These are phyloP conservation scores for chimpanzee (Pan troglodytes) DNA, from an alignment of 2,113 vertebrate genomes.

Conservation along the genomic window DNA sequence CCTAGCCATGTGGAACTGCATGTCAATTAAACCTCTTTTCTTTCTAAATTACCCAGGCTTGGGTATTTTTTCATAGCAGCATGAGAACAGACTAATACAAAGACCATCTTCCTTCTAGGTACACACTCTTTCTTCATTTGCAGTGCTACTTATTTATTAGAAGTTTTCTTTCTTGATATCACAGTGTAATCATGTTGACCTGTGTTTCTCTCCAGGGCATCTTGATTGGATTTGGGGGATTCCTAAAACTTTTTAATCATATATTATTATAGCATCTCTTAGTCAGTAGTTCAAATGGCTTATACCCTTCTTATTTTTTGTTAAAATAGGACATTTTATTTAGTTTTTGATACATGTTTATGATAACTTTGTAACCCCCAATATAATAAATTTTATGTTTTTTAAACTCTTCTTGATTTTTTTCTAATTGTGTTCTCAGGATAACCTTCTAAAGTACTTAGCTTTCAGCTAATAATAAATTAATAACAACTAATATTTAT, in stretches of 20 bases:
- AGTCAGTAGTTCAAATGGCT: neutral
- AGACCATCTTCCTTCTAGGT: neutral
- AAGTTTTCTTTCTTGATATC: conserved; percentile 24
- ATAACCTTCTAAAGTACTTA: conserved; percentile 5
- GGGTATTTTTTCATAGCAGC: no score
- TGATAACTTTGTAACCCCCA: neutral
- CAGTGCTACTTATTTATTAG: neutral
- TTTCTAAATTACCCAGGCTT: no score
- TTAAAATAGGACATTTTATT: neutral
- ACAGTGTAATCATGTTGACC: neutral
- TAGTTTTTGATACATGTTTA: neutral
- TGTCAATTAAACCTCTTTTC: no score
- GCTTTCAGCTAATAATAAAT: neutral
- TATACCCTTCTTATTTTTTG: neutral
- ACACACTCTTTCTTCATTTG: neutral
- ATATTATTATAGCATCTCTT: neutral
- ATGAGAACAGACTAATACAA: no score
- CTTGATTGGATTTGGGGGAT: neutral
- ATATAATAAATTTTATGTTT: conserved; percentile 28
- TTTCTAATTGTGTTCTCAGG: neutral
- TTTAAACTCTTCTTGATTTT: conserved; percentile 8
- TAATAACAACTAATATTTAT: neutral
- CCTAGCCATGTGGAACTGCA: no score
- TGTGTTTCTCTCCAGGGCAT: neutral
- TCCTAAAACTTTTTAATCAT: neutral